A percentile compares a stretch with the other conserved stretches of the same genome.
phyloP scores from a whole-genome alignment of 2,113 vertebrate species.

The Aplodontia rufa region DNA sequence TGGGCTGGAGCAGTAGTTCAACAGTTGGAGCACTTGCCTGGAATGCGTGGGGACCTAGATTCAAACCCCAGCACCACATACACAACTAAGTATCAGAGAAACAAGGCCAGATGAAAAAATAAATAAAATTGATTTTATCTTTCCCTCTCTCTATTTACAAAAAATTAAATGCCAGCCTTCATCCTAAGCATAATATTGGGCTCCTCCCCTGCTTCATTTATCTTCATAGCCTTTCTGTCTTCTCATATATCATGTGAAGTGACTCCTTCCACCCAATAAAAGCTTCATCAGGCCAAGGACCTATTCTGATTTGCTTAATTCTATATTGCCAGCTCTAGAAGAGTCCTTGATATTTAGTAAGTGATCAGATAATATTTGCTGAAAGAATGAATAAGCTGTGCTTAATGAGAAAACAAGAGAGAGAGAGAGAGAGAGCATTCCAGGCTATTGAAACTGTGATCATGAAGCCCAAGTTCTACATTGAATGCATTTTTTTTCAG shows the following conservation, averaged over 20 bases:
- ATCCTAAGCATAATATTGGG: background rate
- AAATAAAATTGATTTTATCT: too few relatives aligned
- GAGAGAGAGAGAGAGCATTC: background rate
- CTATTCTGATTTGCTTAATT: background rate
- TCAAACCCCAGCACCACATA: too few relatives aligned
- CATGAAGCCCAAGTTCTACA: background rate
- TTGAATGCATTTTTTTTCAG: background rate
- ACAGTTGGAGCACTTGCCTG: too few relatives aligned
- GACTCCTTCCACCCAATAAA: background rate
- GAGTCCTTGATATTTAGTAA: background rate
- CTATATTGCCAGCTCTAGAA: background rate
- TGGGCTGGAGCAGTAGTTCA: too few relatives aligned
- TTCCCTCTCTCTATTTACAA: too few relatives aligned
- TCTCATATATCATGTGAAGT: background rate
- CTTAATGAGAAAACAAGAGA: background rate
- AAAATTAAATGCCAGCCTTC: too few relatives aligned
- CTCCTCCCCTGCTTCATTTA: background rate
- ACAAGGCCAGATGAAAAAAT: too few relatives aligned
- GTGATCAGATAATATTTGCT: conserved; percentile 26
- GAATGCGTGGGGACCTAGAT: too few relatives aligned
- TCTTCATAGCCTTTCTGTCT: background rate
- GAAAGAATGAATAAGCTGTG: background rate
- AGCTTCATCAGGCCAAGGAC: background rate
- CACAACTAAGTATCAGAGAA: too few relatives aligned
- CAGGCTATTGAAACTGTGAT: background rate